These are phyloP conservation scores for Galleria mellonella DNA, from an alignment of 1,140 invertebrate genomes.

Conservation along the genomic window DNA sequence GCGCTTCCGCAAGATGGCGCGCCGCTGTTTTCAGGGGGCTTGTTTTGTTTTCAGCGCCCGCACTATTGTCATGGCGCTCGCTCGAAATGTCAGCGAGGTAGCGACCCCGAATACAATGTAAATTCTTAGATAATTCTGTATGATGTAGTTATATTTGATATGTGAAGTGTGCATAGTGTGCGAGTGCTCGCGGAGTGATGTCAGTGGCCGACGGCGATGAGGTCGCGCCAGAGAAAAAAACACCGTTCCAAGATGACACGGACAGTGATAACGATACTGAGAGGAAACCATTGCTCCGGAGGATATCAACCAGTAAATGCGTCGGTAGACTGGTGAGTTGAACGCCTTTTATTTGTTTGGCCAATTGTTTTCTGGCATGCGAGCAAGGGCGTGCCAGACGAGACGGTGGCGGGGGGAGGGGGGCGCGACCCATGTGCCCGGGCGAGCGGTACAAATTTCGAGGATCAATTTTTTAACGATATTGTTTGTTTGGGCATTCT, in stretches of 20 bases:
- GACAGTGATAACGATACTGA: slow-evolving; percentile 66
- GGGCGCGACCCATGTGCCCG: slow-evolving; percentile 43
- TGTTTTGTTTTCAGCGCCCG: slow-evolving; percentile 63
- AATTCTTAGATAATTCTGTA: slow-evolving; percentile 55
- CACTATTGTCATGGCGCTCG: slow-evolving; percentile 61
- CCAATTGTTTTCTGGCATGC: slow-evolving; percentile 1
- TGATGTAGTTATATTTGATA: slow-evolving; percentile 63
- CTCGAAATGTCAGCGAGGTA: slow-evolving; percentile 61
- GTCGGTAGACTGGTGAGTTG: slow-evolving; percentile 59
- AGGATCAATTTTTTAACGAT: slow-evolving; percentile 21
- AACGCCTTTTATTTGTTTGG: slow-evolving; percentile 11
- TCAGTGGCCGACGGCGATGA: slow-evolving; percentile 40
- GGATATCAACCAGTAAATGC: slow-evolving; percentile 66
- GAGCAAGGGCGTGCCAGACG: slow-evolving; percentile 41
- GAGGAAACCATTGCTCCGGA: slow-evolving; percentile 45
- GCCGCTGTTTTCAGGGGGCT: slow-evolving; percentile 16
- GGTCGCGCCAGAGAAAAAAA: slow-evolving; percentile 32
- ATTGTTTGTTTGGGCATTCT: slow-evolving; percentile 17
- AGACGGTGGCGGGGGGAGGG: slow-evolving; percentile 23
- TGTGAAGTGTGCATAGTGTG: slow-evolving; percentile 36
- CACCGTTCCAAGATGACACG: slow-evolving; percentile 53
- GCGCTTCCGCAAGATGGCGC: slow-evolving; percentile 18
- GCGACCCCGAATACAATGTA: slow-evolving; percentile 46
- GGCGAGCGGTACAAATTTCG: slow-evolving; percentile 12
- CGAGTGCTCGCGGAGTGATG: slow-evolving; percentile 54